These are phyloP conservation scores for Tetragnatha montana DNA, from an alignment of 2,888 invertebrate species.

Conservation along the genomic window DNA sequence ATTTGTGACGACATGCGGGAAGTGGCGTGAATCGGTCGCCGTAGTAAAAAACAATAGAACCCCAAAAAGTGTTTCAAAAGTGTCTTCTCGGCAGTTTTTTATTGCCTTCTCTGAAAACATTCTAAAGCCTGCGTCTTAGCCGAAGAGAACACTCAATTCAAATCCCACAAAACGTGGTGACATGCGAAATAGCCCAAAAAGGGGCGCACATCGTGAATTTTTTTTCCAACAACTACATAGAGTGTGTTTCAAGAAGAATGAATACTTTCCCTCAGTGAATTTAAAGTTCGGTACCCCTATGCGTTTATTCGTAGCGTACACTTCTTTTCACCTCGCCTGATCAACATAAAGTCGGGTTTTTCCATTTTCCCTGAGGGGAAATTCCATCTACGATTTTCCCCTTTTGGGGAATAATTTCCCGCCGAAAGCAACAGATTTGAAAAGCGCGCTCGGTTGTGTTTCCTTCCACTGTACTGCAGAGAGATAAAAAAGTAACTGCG, in stretches of 20 bases:
- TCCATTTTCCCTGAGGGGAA: not conserved
- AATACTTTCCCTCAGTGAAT: not conserved
- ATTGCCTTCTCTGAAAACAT: not conserved
- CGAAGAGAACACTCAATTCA: not conserved
- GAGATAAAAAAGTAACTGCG: too few relatives aligned
- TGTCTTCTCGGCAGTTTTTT: not conserved
- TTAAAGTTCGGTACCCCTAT: not conserved
- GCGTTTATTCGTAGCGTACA: not conserved
- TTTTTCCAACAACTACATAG: not conserved
- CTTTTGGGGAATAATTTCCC: not conserved
- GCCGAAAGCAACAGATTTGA: not conserved
- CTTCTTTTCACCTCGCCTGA: not conserved
- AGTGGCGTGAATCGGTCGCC: not conserved
- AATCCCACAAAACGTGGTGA: not conserved
- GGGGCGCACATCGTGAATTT: not conserved
- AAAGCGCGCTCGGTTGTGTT: not conserved
- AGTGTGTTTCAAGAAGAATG: not conserved
- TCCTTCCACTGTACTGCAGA: not conserved
- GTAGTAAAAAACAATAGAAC: not conserved
- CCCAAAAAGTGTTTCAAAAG: not conserved
- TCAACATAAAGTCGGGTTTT: not conserved
- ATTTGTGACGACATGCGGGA: not conserved
- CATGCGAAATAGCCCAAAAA: not conserved
- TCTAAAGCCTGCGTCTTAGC: not conserved
- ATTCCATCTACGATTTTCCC: not conserved